A percentile compares a stretch with the other conserved stretches of the same genome.
Conservation (phyloP, 2,888 invertebrate species). For the Apotomis betuletana region DNA sequence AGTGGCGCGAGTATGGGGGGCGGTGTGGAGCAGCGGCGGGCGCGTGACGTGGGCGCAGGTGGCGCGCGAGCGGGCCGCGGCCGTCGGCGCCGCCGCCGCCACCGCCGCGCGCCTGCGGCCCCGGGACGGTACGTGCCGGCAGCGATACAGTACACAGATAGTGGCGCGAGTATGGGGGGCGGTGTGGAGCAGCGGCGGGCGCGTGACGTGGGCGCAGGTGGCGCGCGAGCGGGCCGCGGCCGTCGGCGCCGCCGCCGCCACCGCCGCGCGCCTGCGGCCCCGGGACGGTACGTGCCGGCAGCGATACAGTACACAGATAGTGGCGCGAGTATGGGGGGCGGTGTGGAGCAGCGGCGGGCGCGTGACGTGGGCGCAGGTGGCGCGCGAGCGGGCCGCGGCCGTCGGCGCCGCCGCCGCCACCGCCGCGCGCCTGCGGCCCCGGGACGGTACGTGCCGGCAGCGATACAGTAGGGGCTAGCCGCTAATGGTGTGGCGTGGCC, state of each 20-base stretch:
- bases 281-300: not conserved
- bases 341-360: too few species aligned
- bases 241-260: constrained; percentile 44
- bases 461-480: too few species aligned
- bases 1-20: too few species aligned
- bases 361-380: too few species aligned
- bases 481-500: too few species aligned
- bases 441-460: not conserved
- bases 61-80: constrained; percentile 39
- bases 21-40: too few species aligned
- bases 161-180: too few species aligned
- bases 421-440: constrained; percentile 41
- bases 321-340: constrained; percentile 48
- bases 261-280: constrained; percentile 41
- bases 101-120: constrained; percentile 41
- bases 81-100: constrained; percentile 44
- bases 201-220: too few species aligned
- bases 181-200: too few species aligned
- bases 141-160: too few species aligned
- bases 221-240: constrained; percentile 24
- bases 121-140: not conserved
- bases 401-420: constrained; percentile 44
- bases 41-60: too few species aligned
- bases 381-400: constrained; percentile 23
- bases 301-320: too few species aligned